phyloP scores from a whole-genome alignment of 2,888 invertebrate genomes.

The Eumerus sabulonum region DNA sequence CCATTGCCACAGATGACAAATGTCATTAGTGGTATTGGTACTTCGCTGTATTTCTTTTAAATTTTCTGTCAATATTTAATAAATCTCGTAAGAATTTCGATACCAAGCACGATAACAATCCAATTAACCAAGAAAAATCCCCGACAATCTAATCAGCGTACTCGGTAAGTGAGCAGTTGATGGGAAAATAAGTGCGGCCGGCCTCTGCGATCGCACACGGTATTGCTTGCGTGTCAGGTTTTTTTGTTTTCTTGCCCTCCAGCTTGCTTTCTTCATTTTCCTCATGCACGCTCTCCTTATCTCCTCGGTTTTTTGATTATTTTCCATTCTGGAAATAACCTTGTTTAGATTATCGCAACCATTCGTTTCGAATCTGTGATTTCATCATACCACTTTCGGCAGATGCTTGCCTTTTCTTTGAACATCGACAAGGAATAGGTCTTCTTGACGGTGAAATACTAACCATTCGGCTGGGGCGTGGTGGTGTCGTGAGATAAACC shows the following conservation, averaged over 20 bases:
- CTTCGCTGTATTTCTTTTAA: conserved; percentile 3
- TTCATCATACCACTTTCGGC: not conserved
- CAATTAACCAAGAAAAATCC: no score
- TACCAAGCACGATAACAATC: no score
- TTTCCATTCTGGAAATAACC: conserved; percentile 18
- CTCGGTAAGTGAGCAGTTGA: no score
- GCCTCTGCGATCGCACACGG: not conserved
- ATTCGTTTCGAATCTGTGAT: not conserved
- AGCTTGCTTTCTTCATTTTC: conserved; percentile 16
- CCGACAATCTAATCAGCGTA: no score
- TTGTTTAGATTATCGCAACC: conserved; percentile 12
- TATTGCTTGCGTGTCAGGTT: conserved; percentile 70
- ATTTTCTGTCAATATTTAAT: not conserved
- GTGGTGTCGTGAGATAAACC: no score
- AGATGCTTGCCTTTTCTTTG: no score
- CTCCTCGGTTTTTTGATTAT: not conserved
- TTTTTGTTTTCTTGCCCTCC: conserved; percentile 9
- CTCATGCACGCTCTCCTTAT: conserved; percentile 13
- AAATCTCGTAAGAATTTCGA: no score
- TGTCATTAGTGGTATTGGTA: conserved; percentile 34
- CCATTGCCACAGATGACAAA: conserved; percentile 8
- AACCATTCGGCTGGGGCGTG: no score
- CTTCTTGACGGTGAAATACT: no score
- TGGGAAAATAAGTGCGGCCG: conserved; percentile 3
- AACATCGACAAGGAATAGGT: no score